Evolutionary conservation across 35 echinoderm and acorn worm genomes (phyloP), one percentile per base, ranked within the genome.

Genomic region (Heliocidaris erythrogramma): DNA sequence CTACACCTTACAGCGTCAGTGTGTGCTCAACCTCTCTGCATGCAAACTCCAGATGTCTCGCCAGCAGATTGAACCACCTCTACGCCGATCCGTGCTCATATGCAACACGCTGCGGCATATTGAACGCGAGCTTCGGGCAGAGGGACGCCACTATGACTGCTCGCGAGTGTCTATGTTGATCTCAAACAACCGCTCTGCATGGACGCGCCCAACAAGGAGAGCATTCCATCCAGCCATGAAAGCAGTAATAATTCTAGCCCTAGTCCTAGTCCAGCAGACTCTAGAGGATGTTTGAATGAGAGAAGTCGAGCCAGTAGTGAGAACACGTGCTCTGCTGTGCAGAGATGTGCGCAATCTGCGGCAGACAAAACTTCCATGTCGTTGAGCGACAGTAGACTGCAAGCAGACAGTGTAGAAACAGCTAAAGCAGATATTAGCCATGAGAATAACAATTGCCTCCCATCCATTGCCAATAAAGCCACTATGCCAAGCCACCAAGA

Each of bases 31-130:
- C 85, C 94, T 96, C 90, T 97, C 97, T 42, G 94, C 96, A 52
- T 96, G 90, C 50, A 97, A 97, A 90, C 95, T 97, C 5, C 93
- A 96, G 85, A 94, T 94, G 86, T 92, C 95, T 18, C 95, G 95
- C 32, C 85, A 94, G n/a, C 90, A 96, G 48, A 96, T 95, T 21
- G 97, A 97, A 86, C 97, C 97, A 13, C 94, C 90, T 31, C 71
- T 97, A 71, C 93, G 95, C 18, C 97, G 97, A 5, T 97, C 97
- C 0, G 97, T 97, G 93, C 94, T 97, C 65, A 97, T 97, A 47
- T 96, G 97, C 94, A 97, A 97, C 92, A 97, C 97, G 2, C 94
- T 97, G 53, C 21, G 93, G 47, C 95, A 97, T 31, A 97, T 97
- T 29, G 93, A 97, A 14, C 94, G 95, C 12, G 97, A 97, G 56